These are phyloP conservation scores for Drosophila athabasca DNA, from an alignment of 1,140 invertebrate genomes.

Conservation along the genomic window DNA sequence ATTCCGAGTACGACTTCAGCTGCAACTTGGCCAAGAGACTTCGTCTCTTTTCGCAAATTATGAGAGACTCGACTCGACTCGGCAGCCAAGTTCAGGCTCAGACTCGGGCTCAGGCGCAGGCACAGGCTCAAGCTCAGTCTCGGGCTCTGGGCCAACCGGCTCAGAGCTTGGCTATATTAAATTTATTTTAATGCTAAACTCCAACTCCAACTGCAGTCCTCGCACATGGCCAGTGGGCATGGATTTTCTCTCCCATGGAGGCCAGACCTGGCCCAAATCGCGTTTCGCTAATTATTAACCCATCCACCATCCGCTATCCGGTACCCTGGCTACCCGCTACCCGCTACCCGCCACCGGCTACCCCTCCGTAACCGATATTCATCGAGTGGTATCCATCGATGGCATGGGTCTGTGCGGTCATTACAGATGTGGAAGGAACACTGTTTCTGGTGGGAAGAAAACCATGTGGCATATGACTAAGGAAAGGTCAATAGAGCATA, in stretches of 20 bases:
- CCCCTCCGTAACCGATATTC: neutral
- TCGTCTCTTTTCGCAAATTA: slow-evolving; percentile 63
- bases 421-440: slow-evolving; percentile 20
- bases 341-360: neutral
- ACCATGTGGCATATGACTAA: slow-evolving; percentile 44
- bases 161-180: slow-evolving; percentile 67
- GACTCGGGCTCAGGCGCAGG: slow-evolving; percentile 53
- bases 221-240: slow-evolving; percentile 55
- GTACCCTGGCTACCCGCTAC: no score
- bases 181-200: slow-evolving; percentile 75
- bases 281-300: slow-evolving; percentile 56
- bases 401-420: slow-evolving; percentile 11
- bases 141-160: slow-evolving; percentile 56
- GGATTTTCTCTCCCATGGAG: slow-evolving; percentile 39
- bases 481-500: slow-evolving; percentile 47
- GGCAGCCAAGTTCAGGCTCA: slow-evolving; percentile 73
- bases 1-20: slow-evolving; percentile 2
- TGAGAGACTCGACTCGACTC: slow-evolving; percentile 53
- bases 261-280: slow-evolving; percentile 39
- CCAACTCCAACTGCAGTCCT: slow-evolving; percentile 15
- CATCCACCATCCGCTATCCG: neutral
- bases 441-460: slow-evolving; percentile 5
- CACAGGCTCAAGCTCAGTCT: slow-evolving; percentile 45
- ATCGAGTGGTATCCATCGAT: slow-evolving; percentile 12
- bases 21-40: slow-evolving; percentile 23